Percentiles rank a stretch among this genome's conserved stretches.
Evolutionary conservation across 2,888 invertebrate species (phyloP).

Genomic region (Harpalus rufipes): DNA sequence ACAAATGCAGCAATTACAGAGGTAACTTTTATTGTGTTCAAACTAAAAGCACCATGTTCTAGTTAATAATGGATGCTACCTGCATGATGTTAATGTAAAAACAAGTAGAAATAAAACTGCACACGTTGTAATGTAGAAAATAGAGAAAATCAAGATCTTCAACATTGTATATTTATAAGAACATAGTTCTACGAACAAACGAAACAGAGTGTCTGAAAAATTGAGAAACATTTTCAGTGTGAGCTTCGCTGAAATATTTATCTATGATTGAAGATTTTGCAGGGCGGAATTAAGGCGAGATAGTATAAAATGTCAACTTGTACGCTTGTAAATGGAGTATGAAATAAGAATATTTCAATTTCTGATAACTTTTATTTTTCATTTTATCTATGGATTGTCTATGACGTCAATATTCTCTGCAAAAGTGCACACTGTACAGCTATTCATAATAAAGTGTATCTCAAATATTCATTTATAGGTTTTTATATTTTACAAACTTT

Average conservation of each 20-base stretch:
- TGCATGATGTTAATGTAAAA: conserved; percentile 3
- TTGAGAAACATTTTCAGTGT: conserved; percentile 33
- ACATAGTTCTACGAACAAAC: not conserved
- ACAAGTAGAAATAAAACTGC: not conserved
- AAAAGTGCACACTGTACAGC: no score
- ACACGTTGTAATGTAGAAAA: not conserved
- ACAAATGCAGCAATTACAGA: not conserved
- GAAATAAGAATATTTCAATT: not conserved
- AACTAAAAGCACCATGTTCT: not conserved
- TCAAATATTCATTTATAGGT: no score
- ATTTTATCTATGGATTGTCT: no score
- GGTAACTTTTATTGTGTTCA: not conserved
- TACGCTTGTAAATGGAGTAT: not conserved
- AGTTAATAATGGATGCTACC: not conserved
- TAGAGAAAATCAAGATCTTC: not conserved
- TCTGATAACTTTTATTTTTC: not conserved
- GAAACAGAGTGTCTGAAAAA: conserved; percentile 3
- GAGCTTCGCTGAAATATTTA: conserved; percentile 15
- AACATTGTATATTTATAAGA: conserved; percentile 33
- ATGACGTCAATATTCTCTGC: no score
- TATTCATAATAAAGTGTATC: no score
- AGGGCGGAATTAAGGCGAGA: not conserved
- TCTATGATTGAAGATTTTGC: conserved; percentile 10
- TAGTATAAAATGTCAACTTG: not conserved
- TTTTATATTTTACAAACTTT: no score